phyloP scores from a whole-genome alignment of 1,140 invertebrate genomes.

The Habropoda laboriosa region DNA sequence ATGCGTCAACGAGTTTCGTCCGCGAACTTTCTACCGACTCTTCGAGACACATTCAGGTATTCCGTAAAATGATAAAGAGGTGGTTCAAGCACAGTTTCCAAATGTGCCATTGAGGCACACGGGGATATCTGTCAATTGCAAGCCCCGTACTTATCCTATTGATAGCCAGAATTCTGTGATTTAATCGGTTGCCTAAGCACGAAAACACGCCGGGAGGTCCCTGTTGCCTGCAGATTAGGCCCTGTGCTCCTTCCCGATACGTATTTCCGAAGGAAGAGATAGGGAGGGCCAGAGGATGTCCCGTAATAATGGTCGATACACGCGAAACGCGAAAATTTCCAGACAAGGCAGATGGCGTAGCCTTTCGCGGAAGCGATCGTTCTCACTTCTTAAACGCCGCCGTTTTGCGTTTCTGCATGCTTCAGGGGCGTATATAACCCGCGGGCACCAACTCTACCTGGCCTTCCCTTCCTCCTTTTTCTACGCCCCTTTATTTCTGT shows the following conservation, averaged over 20 bases:
- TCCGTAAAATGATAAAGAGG: not conserved
- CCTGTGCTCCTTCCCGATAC: slow-evolving; percentile 3
- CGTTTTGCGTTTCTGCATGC: slow-evolving; percentile 63
- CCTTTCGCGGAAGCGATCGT: slow-evolving; percentile 62
- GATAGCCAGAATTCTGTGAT: not conserved
- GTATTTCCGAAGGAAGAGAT: not conserved
- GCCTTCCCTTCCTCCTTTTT: not conserved
- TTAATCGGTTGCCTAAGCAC: slow-evolving; percentile 6
- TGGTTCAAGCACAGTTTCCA: not conserved
- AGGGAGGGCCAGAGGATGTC: slow-evolving; percentile 6
- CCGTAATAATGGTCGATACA: slow-evolving; percentile 56
- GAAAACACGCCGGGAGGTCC: slow-evolving; percentile 6
- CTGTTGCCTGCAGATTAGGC: not conserved
- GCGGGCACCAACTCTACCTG: slow-evolving; percentile 24
- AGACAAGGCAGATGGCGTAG: slow-evolving; percentile 57
- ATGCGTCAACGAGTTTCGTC: not conserved
- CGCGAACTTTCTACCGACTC: not conserved
- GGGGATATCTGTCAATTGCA: slow-evolving; percentile 40
- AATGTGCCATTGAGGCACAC: not conserved
- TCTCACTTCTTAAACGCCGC: slow-evolving; percentile 40
- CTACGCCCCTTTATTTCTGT: not conserved
- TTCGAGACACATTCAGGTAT: not conserved
- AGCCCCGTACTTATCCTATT: slow-evolving; percentile 12
- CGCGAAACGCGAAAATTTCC: slow-evolving; percentile 50
- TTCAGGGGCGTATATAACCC: slow-evolving; percentile 61